Evolutionary conservation across 2,888 invertebrate genomes (phyloP).

Genomic region (Chrysolina haemoptera): DNA sequence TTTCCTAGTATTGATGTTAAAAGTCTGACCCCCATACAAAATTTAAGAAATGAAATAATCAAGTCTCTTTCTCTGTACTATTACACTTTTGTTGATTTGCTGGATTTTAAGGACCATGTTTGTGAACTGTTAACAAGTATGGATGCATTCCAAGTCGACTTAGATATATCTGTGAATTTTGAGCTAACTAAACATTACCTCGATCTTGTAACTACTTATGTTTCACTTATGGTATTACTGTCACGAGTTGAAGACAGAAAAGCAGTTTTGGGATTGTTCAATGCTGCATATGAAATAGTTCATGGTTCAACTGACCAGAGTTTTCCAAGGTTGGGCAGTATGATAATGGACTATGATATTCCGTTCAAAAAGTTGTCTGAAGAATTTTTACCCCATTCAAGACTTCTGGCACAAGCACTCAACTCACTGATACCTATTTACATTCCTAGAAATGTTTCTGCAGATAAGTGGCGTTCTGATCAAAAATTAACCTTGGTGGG

Average conservation of each 20-base stretch:
- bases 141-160: constrained; percentile 95
- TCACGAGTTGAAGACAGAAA: constrained; percentile 98
- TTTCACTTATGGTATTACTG: constrained; percentile 96
- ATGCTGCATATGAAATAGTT: constrained; percentile 97
- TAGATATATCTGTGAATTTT: constrained; percentile 96
- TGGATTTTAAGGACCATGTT: constrained; percentile 97
- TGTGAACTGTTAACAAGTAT: constrained; percentile 93
- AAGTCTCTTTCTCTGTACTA: constrained; percentile 98
- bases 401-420: constrained; percentile 87
- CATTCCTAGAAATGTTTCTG: constrained; percentile 89
- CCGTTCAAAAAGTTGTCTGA: constrained; percentile 96
- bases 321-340: constrained; percentile 96
- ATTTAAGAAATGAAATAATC: constrained; percentile 93
- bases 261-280: constrained; percentile 96
- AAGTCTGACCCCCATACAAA: constrained; percentile 88
- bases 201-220: constrained; percentile 94
- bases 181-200: constrained; percentile 96
- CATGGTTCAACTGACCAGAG: constrained; percentile 89
- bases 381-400: constrained; percentile 96
- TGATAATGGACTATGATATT: constrained; percentile 98
- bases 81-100: constrained; percentile 97
- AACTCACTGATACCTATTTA: constrained; percentile 91
- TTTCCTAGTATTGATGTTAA: constrained; percentile 97
- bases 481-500: constrained; percentile 94
- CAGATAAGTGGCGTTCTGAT: constrained; percentile 95